These are phyloP conservation scores for Burhinus oedicnemus DNA, from an alignment of 2,113 vertebrate genomes.

Conservation along the genomic window DNA sequence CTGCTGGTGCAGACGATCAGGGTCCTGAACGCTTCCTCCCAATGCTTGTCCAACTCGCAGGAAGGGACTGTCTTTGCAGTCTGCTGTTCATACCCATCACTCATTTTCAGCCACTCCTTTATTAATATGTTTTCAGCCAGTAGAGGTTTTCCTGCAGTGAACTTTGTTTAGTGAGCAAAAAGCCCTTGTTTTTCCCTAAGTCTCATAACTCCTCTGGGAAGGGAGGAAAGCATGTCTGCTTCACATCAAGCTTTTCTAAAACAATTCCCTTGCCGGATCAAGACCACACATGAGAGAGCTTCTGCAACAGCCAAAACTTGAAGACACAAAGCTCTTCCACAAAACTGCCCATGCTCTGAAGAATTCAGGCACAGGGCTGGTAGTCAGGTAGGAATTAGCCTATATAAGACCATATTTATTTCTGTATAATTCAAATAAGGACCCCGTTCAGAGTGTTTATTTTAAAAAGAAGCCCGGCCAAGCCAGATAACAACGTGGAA, in stretches of 20 bases:
- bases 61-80: neutral
- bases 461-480: neutral
- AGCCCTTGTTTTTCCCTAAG: neutral
- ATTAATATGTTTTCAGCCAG: neutral
- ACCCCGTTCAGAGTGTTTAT: neutral
- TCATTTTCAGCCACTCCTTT: neutral
- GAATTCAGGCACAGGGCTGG: neutral
- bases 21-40: neutral
- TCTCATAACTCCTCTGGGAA: neutral
- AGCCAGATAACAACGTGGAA: neutral
- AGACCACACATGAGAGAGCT: slow-evolving; percentile 33
- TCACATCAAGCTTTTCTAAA: slow-evolving; percentile 36
- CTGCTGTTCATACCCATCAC: neutral
- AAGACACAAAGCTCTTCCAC: neutral
- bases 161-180: slow-evolving; percentile 4
- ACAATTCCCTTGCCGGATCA: neutral
- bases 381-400: neutral
- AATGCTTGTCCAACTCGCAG: accelerated
- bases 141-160: neutral
- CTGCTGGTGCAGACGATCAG: neutral
- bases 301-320: slow-evolving; percentile 5
- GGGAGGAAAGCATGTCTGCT: slow-evolving; percentile 22
- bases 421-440: neutral
- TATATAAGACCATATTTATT: neutral
- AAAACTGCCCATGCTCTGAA: neutral